Evolutionary conservation across 2,113 vertebrate genomes (phyloP).

Genomic region (Apus apus): DNA sequence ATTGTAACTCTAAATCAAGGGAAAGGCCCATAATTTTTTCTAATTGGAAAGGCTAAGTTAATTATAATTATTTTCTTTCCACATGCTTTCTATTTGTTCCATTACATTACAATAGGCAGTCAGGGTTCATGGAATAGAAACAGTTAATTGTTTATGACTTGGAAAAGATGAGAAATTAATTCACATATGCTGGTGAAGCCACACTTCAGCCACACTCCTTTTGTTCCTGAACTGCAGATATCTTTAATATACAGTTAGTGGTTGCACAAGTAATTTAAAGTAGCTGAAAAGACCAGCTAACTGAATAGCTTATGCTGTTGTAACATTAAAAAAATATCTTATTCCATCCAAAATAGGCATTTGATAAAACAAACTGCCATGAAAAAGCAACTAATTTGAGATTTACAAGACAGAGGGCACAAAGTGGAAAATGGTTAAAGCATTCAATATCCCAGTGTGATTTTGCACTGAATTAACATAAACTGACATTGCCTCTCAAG

Average conservation of each 20-base stretch:
- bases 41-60: conserved; percentile 76
- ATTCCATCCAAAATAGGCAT: not conserved
- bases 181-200: conserved; percentile 39
- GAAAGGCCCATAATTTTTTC: conserved; percentile 42
- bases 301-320: not conserved
- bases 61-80: conserved; percentile 61
- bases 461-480: conserved; percentile 28
- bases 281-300: not conserved
- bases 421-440: conserved; percentile 1
- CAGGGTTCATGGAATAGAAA: conserved; percentile 61
- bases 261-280: not conserved
- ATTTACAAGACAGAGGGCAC: not conserved
- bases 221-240: not conserved
- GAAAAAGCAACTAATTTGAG: conserved; percentile 12
- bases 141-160: conserved; percentile 65
- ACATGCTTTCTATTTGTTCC: conserved; percentile 69
- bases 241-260: not conserved
- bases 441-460: not conserved
- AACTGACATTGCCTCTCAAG: not conserved
- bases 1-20: conserved; percentile 59
- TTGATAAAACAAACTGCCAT: not conserved
- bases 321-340: not conserved
- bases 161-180: conserved; percentile 63
- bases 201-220: conserved; percentile 28
- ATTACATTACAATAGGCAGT: conserved; percentile 61